Evolutionary conservation across 2,888 invertebrate genomes (phyloP).

Genomic region (Coenonympha arcania): DNA sequence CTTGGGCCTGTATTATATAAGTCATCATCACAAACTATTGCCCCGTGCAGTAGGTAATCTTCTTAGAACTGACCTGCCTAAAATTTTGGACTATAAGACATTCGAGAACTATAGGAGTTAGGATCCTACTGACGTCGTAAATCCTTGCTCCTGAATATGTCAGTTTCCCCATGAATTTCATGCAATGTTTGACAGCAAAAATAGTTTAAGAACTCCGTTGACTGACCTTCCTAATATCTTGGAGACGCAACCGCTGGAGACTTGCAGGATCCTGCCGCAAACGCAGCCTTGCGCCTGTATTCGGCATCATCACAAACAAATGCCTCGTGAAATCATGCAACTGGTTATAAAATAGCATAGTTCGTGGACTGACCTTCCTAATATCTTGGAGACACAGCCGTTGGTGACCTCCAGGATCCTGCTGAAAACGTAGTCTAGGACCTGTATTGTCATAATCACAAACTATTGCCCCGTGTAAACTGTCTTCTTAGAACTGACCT

Average conservation of each 20-base stretch:
- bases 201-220: neutral
- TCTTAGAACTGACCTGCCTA: conserved; percentile 60
- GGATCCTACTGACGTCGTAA: too few species aligned
- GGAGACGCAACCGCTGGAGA: conserved; percentile 99
- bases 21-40: too few species aligned
- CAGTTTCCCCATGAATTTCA: too few species aligned
- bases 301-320: conserved; percentile 97
- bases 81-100: conserved; percentile 98
- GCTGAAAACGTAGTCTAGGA: too few species aligned
- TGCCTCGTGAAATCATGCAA: conserved; percentile 60
- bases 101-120: conserved; percentile 99
- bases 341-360: neutral
- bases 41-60: too few species aligned
- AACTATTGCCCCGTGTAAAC: too few species aligned
- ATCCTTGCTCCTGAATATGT: too few species aligned
- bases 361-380: conserved; percentile 91
- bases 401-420: conserved; percentile 98
- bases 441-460: too few species aligned
- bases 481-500: too few species aligned
- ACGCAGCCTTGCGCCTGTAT: too few species aligned
- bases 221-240: conserved; percentile 97
- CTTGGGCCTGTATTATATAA: too few species aligned
- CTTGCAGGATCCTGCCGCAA: conserved; percentile 97
- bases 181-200: neutral
- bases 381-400: conserved; percentile 98